These are phyloP conservation scores for Myrmecobius fasciatus DNA, from an alignment of 2,113 vertebrate species.

Conservation along the genomic window DNA sequence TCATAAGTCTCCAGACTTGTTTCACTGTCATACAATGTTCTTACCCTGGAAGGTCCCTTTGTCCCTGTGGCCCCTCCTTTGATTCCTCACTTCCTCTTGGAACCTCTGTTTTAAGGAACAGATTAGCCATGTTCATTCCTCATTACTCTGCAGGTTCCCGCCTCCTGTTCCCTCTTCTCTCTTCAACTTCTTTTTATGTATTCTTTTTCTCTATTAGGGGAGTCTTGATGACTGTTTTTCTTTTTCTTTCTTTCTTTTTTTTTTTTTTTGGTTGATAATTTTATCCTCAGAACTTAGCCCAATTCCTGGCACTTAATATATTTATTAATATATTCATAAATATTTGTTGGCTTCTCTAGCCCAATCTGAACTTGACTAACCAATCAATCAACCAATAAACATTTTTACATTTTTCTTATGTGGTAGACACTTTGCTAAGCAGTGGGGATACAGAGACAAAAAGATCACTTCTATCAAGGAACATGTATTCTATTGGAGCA, in stretches of 20 bases:
- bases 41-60: neutral
- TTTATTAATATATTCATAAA: neutral
- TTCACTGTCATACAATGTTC: neutral
- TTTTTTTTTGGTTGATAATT: neutral
- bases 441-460: neutral
- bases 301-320: neutral
- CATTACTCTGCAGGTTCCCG: neutral
- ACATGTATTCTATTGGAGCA: neutral
- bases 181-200: neutral
- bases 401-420: neutral
- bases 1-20: neutral
- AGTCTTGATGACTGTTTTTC: neutral
- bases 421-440: neutral
- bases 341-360: neutral
- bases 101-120: neutral
- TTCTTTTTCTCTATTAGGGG: neutral
- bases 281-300: neutral
- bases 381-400: neutral
- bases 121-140: neutral
- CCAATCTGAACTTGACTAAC: neutral
- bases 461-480: neutral
- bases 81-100: neutral
- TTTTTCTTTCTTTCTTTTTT: too few relatives aligned
- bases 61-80: neutral
- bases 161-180: neutral